A percentile compares a stretch with the other conserved stretches of the same genome.
Conservation (phyloP, 2,888 invertebrate genomes). For the Cataglyphis altisquamis region DNA sequence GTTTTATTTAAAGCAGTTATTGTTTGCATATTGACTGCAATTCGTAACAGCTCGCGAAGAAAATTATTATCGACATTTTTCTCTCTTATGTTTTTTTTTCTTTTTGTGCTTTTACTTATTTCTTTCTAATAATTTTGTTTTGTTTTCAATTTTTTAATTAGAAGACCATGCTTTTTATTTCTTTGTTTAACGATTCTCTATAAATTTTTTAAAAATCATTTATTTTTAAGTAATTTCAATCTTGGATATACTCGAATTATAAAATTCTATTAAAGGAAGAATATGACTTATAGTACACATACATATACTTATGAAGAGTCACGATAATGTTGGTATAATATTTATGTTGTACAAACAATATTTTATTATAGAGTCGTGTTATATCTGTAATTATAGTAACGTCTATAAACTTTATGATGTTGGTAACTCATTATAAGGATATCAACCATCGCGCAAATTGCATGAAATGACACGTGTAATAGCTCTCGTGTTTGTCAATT, state of each 20-base stretch:
- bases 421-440: slow-evolving; percentile 5
- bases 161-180: not conserved
- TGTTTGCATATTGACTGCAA: not conserved
- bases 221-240: slow-evolving; percentile 11
- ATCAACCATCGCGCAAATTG: slow-evolving; percentile 9
- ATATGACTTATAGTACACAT: not conserved
- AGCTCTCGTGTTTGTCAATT: slow-evolving; percentile 26
- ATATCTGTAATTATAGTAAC: not conserved
- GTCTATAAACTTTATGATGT: slow-evolving; percentile 8
- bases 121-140: slow-evolving; percentile 19
- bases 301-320: not conserved
- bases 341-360: slow-evolving; percentile 9
- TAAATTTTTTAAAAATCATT: slow-evolving; percentile 1
- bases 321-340: not conserved
- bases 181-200: slow-evolving; percentile 1
- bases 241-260: not conserved
- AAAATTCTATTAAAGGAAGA: slow-evolving; percentile 14
- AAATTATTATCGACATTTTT: slow-evolving; percentile 2
- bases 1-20: not conserved
- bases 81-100: not conserved
- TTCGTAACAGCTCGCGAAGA: not conserved
- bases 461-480: not conserved
- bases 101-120: slow-evolving; percentile 18
- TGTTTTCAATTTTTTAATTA: slow-evolving; percentile 2
- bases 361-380: not conserved